Base-by-base conservation (phyloP, 2,113 vertebrate species). In the Cygnus atratus region DNA sequence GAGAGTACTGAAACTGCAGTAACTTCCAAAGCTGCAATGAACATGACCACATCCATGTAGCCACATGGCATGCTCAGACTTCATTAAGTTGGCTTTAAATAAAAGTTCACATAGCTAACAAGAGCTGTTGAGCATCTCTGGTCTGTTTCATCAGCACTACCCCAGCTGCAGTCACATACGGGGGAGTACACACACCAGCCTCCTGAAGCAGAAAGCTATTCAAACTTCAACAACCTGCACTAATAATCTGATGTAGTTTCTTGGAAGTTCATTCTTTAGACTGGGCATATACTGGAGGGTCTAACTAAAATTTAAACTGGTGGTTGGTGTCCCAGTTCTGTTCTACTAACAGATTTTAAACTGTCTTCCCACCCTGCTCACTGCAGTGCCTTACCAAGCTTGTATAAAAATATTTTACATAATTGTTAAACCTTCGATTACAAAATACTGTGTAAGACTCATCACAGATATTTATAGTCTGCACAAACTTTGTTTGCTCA, bases 381-480 rank as follows among this genome's bases (percentile, higher is more conserved):
- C 62, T 66, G 63, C 78, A 87, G 72, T 80, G 43, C 61, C 84
- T 95, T 97, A 77, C 82, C 44, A 94, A 94, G 70, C 88, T 92
- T 57, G 4, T 75, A 84, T 94, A 63, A 96, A 97, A 97, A 92
- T 77, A 90, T 93, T 96, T 25, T 37, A 92, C 33, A 81, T 81
- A 97, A 96, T 90, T 96, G 81, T 92, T 97, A 97, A 92, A 98
- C 82, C 87, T 97, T 94, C 97, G 94, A 97, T 96, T 96, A 88
- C 77, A 94, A 92, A 96, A 97, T 83, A 95, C 89, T 87, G 55
- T 90, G 71, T 93, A 87, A 95, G 95, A 96, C 94, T 97, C 97
- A 98, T 96, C 97, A 97, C 68, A 97, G 97, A 97, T 98, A 98
- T 97, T 98, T 98, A 97, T 93, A 98, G 96, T 77, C 88, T 97